Evolutionary conservation across 2,797 vertebrate genomes (phyloP).

Genomic region (Pitangus sulphuratus): DNA sequence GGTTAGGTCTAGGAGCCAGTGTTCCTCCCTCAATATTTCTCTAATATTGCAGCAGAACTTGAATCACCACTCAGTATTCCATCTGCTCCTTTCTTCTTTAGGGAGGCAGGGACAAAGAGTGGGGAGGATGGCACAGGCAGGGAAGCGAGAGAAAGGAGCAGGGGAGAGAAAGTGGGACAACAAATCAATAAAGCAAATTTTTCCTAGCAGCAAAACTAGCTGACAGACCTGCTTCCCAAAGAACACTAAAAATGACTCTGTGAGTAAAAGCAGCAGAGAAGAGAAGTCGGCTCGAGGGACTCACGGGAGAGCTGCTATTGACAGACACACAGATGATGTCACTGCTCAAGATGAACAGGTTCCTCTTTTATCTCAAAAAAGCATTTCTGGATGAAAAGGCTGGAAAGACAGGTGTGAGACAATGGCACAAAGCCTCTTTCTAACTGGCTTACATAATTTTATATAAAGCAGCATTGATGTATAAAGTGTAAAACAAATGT

Average conservation of each 20-base stretch:
- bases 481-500: constrained; percentile 42
- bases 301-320: constrained; percentile 45
- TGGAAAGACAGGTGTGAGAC: constrained; percentile 41
- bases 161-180: not conserved
- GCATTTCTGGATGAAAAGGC: constrained; percentile 26
- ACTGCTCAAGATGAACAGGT: constrained; percentile 33
- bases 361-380: constrained; percentile 62
- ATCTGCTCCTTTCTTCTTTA: not conserved
- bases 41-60: not conserved
- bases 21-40: not conserved
- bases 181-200: constrained; percentile 42
- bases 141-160: not conserved
- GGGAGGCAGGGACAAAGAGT: not conserved
- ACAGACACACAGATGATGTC: constrained; percentile 12
- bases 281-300: not conserved
- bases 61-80: not conserved
- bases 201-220: constrained; percentile 32
- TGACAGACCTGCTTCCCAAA: constrained; percentile 41
- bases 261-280: not conserved
- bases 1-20: not conserved
- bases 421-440: constrained; percentile 38
- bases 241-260: constrained; percentile 53
- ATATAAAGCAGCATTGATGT: constrained; percentile 8
- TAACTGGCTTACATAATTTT: constrained; percentile 65
- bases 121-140: not conserved